These are phyloP conservation scores for Acanthurus tractus DNA, from an alignment of 2,797 vertebrate genomes.

Conservation along the genomic window DNA sequence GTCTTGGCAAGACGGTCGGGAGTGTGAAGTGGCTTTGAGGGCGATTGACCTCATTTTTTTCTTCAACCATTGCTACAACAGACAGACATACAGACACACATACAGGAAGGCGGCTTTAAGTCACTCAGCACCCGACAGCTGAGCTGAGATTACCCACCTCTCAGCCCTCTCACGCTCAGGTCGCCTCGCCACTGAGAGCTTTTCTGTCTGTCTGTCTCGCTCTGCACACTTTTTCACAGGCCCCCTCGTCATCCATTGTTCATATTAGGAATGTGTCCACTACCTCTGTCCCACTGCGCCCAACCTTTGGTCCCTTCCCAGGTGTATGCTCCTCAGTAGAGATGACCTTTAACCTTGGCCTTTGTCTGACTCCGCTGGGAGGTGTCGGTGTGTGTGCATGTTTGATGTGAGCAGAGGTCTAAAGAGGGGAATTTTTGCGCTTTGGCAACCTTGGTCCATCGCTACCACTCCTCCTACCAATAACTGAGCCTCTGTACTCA, in stretches of 20 bases:
- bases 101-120: conserved; percentile 15
- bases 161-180: conserved; percentile 15
- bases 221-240: neutral
- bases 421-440: neutral
- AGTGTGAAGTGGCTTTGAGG: too few relatives aligned
- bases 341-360: conserved; percentile 53
- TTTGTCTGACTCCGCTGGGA: conserved; percentile 49
- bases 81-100: neutral
- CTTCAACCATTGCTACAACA: too few relatives aligned
- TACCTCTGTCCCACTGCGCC: conserved; percentile 6
- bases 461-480: neutral
- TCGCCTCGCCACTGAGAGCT: neutral
- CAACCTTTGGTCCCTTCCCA: conserved; percentile 45
- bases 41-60: too few relatives aligned
- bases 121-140: conserved; percentile 43
- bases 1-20: too few relatives aligned
- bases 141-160: conserved; percentile 26
- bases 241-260: neutral
- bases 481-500: conserved; percentile 14
- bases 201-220: neutral
- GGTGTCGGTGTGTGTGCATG: conserved; percentile 5
- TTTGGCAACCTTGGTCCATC: neutral
- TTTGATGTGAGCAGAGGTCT: conserved; percentile 24
- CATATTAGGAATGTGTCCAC: conserved; percentile 36
- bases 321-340: conserved; percentile 15